These are phyloP conservation scores for Melanitta fusca DNA, from an alignment of 2,797 vertebrate species.

Conservation along the genomic window DNA sequence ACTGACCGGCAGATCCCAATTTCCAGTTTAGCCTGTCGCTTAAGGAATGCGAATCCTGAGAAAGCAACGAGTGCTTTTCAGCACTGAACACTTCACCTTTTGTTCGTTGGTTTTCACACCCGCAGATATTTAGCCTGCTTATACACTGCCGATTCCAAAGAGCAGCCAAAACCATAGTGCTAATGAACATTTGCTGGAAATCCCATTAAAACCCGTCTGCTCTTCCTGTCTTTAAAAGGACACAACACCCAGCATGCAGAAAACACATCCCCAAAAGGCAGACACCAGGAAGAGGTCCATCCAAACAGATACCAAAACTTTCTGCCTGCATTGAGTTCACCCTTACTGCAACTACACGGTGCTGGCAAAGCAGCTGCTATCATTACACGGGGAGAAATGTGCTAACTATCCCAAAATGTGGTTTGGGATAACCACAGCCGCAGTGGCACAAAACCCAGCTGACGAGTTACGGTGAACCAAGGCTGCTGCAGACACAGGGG, in stretches of 20 bases:
- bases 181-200: not conserved
- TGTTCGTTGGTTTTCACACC: not conserved
- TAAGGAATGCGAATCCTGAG: not conserved
- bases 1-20: rapidly evolving
- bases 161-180: not conserved
- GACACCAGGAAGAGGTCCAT: not conserved
- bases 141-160: not conserved
- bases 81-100: not conserved
- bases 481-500: not conserved
- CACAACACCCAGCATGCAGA: not conserved
- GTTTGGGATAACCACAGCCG: not conserved
- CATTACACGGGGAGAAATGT: not conserved
- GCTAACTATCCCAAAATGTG: not conserved
- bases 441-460: not conserved
- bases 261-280: not conserved
- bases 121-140: not conserved
- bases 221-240: slow-evolving; percentile 8
- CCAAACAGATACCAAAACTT: not conserved
- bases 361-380: not conserved
- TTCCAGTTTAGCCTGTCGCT: not conserved
- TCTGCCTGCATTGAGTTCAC: too few species aligned
- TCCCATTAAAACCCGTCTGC: not conserved
- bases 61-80: not conserved
- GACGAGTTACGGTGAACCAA: not conserved
- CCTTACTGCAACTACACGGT: too few species aligned